Evolutionary conservation across 64 coral and sea anemone species (phyloP), one percentile per base, ranked within the genome.

Genomic region (Exaiptasia diaphana): DNA sequence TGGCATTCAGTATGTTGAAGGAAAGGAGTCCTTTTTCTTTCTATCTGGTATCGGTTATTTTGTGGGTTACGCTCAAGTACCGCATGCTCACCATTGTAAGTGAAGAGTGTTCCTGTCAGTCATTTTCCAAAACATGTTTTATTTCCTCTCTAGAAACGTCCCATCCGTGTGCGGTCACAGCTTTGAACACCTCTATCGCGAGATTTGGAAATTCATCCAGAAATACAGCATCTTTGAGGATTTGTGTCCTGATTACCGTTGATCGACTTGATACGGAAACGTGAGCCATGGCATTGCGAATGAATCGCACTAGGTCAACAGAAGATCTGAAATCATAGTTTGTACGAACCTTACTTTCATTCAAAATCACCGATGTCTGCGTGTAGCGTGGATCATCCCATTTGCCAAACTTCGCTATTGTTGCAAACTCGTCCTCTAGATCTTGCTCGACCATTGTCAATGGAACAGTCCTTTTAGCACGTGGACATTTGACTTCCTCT

Each of bases 151-250:
- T 65, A 5, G 52, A 12, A 54, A 0, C 0, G 9, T 36, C 30
- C 61, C 61, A 65, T 65, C 14, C 14, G 38, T 65, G 32, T 18
- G 2, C 20, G 38, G 61, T 65, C 0, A 65, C 32, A 32, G 30
- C 30, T 18, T 65, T 65, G 12, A 65, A 65, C 14, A 65, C 61
- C 38, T 65, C 61, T 17, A 65, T 14, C 13, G 38, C 61, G 38
- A 65, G 61, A 34, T 65, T 35, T 35, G 61, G 61, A 33, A 65
- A 65, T 35, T 65, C 32, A 36, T 65, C 61, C 30, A 81, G 43
- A 34, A 59, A 18, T 48, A 81, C 41, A 37, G 49, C 63, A 2
- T 67, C 23, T 50, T 67, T 29, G 38, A 34, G 49, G 3, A 81
- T 12, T 23, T 64, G 27, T 8, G 27, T 33, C 58, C 27, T 29